phyloP scores from a whole-genome alignment of 2,113 vertebrate species.

The Danionella cerebrum region DNA sequence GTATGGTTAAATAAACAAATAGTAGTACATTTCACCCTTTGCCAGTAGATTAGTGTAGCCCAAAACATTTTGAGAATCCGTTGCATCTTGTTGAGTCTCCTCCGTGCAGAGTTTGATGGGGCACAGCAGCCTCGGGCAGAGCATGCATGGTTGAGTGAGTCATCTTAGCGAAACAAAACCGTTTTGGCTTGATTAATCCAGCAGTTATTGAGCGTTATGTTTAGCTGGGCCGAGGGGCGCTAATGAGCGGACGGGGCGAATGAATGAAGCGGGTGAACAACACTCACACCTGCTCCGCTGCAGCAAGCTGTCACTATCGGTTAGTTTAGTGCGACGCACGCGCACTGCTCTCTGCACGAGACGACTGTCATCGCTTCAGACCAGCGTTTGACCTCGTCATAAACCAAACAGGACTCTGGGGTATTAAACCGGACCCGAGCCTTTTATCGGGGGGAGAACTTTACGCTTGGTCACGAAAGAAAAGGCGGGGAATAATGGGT shows the following conservation, averaged over 20 bases:
- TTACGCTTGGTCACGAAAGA: background rate
- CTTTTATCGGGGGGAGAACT: slow-evolving; percentile 4
- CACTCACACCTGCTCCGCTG: slow-evolving; percentile 65
- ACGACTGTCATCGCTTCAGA: slow-evolving; percentile 21
- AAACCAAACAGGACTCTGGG: slow-evolving; percentile 18
- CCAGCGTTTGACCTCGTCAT: slow-evolving; percentile 20
- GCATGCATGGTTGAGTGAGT: slow-evolving; percentile 8
- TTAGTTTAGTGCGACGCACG: slow-evolving; percentile 62
- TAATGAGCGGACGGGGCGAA: slow-evolving; percentile 52
- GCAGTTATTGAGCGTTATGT: slow-evolving; percentile 29
- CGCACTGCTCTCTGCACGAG: slow-evolving; percentile 29
- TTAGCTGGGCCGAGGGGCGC: slow-evolving; percentile 41
- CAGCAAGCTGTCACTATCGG: slow-evolving; percentile 66
- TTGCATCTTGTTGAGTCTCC: background rate
- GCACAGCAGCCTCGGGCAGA: background rate
- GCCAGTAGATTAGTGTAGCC: no score
- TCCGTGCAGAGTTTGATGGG: background rate
- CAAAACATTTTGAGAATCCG: background rate
- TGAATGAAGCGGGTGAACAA: slow-evolving; percentile 46
- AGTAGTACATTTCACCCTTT: no score
- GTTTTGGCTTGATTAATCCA: slow-evolving; percentile 27
- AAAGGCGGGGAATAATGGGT: background rate
- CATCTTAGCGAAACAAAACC: slow-evolving; percentile 27
- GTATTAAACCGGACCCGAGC: slow-evolving; percentile 15
- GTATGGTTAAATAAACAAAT: no score